Conservation (phyloP, 2,888 invertebrate species). For the Elmis aenea region DNA sequence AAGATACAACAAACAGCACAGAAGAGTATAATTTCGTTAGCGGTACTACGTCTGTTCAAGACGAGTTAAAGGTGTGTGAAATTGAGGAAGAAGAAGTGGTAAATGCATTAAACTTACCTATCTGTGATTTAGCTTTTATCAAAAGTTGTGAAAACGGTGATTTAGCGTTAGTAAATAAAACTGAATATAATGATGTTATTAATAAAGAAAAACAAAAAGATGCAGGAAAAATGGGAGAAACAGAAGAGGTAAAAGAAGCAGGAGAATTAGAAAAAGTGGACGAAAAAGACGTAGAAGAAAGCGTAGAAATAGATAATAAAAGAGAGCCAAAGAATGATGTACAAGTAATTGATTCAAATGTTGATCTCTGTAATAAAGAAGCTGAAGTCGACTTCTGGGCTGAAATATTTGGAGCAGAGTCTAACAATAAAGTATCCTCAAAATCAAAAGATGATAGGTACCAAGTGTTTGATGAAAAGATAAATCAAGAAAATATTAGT, state of each 20-base stretch:
- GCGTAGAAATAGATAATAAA: not conserved
- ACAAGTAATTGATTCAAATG: no score
- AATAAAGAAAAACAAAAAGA: constrained; percentile 4
- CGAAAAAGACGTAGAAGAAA: not conserved
- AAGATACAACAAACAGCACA: no score
- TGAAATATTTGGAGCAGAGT: no score
- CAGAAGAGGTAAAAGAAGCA: constrained; percentile 5
- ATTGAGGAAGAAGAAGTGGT: constrained; percentile 6
- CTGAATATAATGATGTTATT: constrained; percentile 8
- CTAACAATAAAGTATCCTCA: no score
- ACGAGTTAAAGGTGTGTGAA: no score
- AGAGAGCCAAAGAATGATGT: not conserved
- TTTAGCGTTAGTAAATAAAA: not conserved
- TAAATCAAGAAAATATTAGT: no score
- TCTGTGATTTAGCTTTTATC: no score
- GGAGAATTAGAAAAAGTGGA: constrained; percentile 1
- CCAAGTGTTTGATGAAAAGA: no score
- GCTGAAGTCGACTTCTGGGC: constrained; percentile 24
- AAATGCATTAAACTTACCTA: not conserved
- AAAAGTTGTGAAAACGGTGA: constrained; percentile 3
- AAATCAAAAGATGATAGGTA: no score
- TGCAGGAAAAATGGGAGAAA: not conserved
- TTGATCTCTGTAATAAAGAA: not conserved
- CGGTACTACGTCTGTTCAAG: no score
- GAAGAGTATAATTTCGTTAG: no score